Base-by-base conservation (phyloP, 2,113 vertebrate species). In the Embiotoca jacksoni region DNA sequence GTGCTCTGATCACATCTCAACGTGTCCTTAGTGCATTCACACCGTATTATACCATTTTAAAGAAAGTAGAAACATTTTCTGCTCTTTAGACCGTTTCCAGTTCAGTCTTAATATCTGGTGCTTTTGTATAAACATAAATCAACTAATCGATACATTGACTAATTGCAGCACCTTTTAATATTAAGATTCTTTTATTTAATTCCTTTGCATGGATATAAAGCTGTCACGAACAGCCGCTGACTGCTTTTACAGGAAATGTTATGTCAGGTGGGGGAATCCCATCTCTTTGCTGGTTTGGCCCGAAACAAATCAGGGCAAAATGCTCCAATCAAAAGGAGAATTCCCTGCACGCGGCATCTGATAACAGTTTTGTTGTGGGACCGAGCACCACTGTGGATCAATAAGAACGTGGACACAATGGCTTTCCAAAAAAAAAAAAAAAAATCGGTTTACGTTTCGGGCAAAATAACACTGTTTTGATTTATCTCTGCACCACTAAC, bases 341-440 rank as follows among this genome's bases (percentile, higher is more conserved):
- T 15, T 53, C 35, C 36, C 66, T 71, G 36, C 39, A 47, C 65
- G 47, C 5, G 11, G 50, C 50, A 33, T 70, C 3, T 61, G 39
- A 80, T 53, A 31, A 62, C 58, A 49, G 1, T 7, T 16, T 50
- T 30, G 30, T 68, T 44, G 61, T 37, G 14, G n/a, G 31, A 61
- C 41, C 41, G 16, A 68, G 64, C 33, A 8, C 57, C 33, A 30
- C 33, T 16, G 16, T 13, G 3, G 44, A 35, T 69, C 58, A 31
- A 39, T 63, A 49, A 11, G 30, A 68, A n/a, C 23, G 44, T 8
- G 41, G 35, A 58, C 35, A 11, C 39, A 62, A 3, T 16, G 30
- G 7, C 4, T 61, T 47, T 46, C 30, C 41, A 64, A 49, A 55
- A 47, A 74, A 58, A 55, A 47, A 74, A 58, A 23, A 23, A 23